Conservation (phyloP, 2,888 invertebrate genomes). For the Coenonympha arcania region DNA sequence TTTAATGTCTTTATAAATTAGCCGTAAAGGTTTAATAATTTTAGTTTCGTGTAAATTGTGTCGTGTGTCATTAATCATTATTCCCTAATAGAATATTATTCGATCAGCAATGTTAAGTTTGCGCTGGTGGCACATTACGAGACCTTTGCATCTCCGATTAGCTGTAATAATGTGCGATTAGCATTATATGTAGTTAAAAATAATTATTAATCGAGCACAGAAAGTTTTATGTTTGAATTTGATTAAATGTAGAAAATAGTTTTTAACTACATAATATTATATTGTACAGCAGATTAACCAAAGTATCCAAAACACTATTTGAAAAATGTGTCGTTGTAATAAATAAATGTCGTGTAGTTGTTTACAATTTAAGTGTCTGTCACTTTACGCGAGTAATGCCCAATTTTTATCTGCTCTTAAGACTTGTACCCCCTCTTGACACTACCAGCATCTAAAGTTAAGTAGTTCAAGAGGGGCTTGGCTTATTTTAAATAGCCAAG, state of each 20-base stretch:
- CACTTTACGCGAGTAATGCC: too few species aligned
- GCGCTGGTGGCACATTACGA: not conserved
- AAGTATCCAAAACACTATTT: not conserved
- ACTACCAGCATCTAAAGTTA: too few species aligned
- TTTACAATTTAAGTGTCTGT: not conserved
- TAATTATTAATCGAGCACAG: not conserved
- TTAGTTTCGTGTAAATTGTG: not conserved
- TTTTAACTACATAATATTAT: not conserved
- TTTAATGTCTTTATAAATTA: conserved; percentile 1
- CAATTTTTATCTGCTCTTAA: too few species aligned
- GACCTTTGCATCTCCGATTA: too few species aligned
- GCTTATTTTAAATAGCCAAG: too few species aligned
- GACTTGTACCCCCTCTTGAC: too few species aligned
- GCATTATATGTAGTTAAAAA: not conserved
- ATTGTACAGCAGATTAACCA: not conserved
- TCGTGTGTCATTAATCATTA: not conserved
- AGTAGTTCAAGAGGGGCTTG: too few species aligned
- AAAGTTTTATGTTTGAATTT: not conserved
- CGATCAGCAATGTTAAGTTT: not conserved
- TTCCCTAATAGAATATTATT: not conserved
- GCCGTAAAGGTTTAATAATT: not conserved
- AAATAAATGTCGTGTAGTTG: not conserved
- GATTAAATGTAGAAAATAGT: not conserved
- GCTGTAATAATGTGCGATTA: not conserved
- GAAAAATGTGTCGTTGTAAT: not conserved